These are phyloP conservation scores for Speoplatyrhinus poulsoni DNA, from an alignment of 2,113 vertebrate species.

Conservation along the genomic window DNA sequence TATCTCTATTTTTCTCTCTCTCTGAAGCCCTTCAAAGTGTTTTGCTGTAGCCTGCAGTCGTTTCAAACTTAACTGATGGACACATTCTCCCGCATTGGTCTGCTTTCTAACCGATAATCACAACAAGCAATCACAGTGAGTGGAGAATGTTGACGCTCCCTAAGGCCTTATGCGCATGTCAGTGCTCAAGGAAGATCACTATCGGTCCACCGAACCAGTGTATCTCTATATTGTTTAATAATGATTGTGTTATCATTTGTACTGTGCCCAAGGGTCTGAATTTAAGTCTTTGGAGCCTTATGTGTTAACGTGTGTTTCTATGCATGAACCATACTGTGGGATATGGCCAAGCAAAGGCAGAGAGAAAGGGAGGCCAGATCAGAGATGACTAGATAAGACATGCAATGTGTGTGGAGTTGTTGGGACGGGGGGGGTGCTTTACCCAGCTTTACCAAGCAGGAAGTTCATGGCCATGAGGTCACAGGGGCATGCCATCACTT, in stretches of 20 bases:
- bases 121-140: constrained; percentile 51
- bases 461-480: constrained; percentile 65
- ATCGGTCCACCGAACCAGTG: neutral
- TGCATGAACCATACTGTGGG: neutral
- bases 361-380: constrained; percentile 15
- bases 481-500: constrained; percentile 44
- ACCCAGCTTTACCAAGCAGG: constrained; percentile 47
- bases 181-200: neutral
- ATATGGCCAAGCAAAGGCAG: constrained; percentile 2
- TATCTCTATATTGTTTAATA: too few relatives aligned
- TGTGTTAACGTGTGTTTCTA: neutral
- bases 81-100: constrained; percentile 45
- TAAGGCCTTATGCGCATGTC: too few relatives aligned
- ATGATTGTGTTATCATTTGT: neutral
- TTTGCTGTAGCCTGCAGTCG: constrained; percentile 51
- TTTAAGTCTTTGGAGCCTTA: neutral
- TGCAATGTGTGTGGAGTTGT: constrained; percentile 27
- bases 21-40: constrained; percentile 46
- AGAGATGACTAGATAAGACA: constrained; percentile 49
- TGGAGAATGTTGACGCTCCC: constrained; percentile 8
- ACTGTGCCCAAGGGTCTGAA: neutral
- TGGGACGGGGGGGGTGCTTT: constrained; percentile 11
- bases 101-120: constrained; percentile 47
- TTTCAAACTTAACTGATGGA: constrained; percentile 55
- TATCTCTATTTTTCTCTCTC: neutral